phyloP scores from a whole-genome alignment of 2,888 invertebrate species.

The Calliphora vomitoria region DNA sequence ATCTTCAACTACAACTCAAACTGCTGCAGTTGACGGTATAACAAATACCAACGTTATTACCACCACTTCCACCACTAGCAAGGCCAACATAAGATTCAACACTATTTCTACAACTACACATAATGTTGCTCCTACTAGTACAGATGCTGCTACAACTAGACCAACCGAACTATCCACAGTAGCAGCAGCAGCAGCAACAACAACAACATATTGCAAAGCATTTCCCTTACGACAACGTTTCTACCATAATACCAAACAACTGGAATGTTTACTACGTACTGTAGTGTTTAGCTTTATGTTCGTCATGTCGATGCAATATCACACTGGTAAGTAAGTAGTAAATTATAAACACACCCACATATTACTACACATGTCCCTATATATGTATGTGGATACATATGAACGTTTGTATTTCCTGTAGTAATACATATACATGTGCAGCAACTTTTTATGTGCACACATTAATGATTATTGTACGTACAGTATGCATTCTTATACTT shows the following conservation, averaged over 20 bases:
- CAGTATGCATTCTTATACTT: neutral
- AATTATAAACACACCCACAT: conserved; percentile 7
- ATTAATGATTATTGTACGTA: neutral
- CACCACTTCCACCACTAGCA: conserved; percentile 56
- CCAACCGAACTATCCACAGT: conserved; percentile 59
- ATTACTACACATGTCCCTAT: neutral
- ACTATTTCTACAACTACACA: conserved; percentile 13
- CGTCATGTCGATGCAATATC: conserved; percentile 73
- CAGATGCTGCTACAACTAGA: conserved; percentile 20
- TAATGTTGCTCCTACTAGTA: conserved; percentile 16
- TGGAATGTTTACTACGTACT: conserved; percentile 67
- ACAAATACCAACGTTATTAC: conserved; percentile 40
- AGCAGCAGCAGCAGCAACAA: conserved; percentile 47
- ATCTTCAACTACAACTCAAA: neutral
- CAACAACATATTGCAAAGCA: conserved; percentile 64
- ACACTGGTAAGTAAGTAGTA: conserved; percentile 74
- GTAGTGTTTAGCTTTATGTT: conserved; percentile 73
- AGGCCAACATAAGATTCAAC: conserved; percentile 50
- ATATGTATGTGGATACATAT: too few species aligned
- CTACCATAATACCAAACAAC: conserved; percentile 60
- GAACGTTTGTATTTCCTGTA: neutral
- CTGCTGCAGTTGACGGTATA: conserved; percentile 17
- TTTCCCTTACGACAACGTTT: conserved; percentile 64
- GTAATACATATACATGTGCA: conserved; percentile 19
- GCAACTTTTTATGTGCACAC: neutral